Evolutionary conservation across 2,113 vertebrate genomes (phyloP).

Genomic region (Montifringilla adamsi): DNA sequence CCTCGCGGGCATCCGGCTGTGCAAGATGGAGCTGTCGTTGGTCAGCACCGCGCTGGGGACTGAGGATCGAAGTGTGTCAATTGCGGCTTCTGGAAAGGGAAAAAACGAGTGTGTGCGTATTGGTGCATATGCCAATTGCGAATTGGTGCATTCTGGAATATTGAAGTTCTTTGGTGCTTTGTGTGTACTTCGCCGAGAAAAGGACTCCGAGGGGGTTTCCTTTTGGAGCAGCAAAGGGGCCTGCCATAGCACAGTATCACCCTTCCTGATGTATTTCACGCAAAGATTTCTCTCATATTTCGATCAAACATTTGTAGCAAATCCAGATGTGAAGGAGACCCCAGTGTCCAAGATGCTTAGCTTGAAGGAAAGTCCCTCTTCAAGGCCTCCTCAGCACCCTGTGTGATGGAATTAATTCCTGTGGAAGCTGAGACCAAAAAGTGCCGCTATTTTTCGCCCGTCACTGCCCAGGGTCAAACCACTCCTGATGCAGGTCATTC

Average conservation of each 20-base stretch:
- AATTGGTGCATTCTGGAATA: neutral
- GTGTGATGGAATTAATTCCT: neutral
- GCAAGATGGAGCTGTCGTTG: rapidly evolving
- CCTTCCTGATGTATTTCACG: neutral
- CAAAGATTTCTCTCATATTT: neutral
- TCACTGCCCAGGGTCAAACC: rapidly evolving
- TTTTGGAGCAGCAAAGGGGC: neutral
- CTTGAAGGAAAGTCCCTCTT: neutral
- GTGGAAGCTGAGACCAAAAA: neutral
- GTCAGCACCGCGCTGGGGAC: neutral
- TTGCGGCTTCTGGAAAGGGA: neutral
- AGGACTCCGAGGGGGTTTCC: neutral
- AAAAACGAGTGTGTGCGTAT: rapidly evolving
- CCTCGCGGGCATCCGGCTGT: rapidly evolving
- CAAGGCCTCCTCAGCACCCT: neutral
- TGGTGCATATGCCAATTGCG: rapidly evolving
- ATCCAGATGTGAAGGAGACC: neutral
- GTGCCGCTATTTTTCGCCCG: rapidly evolving
- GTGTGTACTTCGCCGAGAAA: neutral
- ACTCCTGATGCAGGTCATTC: neutral
- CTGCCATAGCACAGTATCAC: rapidly evolving
- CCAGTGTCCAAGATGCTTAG: neutral
- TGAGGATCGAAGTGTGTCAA: rapidly evolving
- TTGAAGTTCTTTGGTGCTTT: rapidly evolving
- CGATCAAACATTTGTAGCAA: neutral